phyloP scores from a whole-genome alignment of 2,888 invertebrate species.

The Hylaea fasciaria region DNA sequence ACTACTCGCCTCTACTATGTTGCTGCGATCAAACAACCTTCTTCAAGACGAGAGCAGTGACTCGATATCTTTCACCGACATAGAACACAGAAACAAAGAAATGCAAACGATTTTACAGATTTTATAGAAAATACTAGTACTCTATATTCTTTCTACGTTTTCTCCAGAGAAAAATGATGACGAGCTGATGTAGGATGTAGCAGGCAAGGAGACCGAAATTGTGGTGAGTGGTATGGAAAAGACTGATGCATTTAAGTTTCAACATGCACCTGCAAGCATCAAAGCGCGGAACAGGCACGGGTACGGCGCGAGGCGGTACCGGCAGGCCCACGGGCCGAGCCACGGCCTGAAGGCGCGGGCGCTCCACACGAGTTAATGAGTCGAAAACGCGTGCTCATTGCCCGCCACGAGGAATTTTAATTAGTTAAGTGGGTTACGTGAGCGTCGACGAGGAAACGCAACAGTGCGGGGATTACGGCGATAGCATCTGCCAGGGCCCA shows the following conservation, averaged over 20 bases:
- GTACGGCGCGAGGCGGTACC: conserved; percentile 2
- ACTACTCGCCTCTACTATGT: background rate
- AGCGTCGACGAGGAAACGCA: conserved; percentile 56
- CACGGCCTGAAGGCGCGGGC: conserved; percentile 32
- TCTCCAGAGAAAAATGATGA: no score
- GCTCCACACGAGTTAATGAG: conserved; percentile 58
- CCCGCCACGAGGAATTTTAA: conserved; percentile 71
- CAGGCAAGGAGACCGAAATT: no score
- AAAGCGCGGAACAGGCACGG: conserved; percentile 12
- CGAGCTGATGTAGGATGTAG: no score
- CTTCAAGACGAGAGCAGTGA: no score
- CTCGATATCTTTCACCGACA: no score
- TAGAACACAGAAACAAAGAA: no score
- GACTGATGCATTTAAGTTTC: background rate
- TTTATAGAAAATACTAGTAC: no score
- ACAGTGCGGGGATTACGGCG: conserved; percentile 52
- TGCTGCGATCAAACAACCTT: background rate
- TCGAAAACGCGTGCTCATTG: conserved; percentile 66
- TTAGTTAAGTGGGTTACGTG: conserved; percentile 70
- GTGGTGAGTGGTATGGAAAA: no score
- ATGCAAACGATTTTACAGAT: no score
- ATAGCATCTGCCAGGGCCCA: conserved; percentile 17
- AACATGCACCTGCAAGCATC: conserved; percentile 4
- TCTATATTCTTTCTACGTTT: no score
- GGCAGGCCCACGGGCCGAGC: conserved; percentile 28